Evolutionary conservation across 2,113 vertebrate genomes (phyloP).

Genomic region (Pygoscelis adeliae): DNA sequence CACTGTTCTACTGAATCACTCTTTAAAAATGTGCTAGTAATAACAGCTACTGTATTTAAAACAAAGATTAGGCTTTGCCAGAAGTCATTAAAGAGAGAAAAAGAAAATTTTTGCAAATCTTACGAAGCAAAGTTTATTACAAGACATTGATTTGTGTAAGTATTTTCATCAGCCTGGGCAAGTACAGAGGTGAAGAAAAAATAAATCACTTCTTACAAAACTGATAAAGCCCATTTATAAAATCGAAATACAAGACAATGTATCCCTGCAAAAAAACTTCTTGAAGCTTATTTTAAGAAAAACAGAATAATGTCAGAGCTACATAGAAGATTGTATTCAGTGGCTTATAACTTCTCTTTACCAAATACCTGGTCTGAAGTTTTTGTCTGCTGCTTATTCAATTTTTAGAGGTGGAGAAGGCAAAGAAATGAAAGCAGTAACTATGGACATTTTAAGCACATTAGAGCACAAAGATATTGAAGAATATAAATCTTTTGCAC

Average conservation of each 20-base stretch:
- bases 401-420: background rate
- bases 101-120: background rate
- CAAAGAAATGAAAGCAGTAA: background rate
- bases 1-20: background rate
- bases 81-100: background rate
- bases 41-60: background rate
- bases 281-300: background rate
- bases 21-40: background rate
- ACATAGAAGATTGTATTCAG: background rate
- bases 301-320: background rate
- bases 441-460: background rate
- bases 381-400: background rate
- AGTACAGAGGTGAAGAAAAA: accelerated
- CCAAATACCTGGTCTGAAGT: background rate
- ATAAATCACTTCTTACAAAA: background rate
- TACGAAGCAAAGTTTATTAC: background rate
- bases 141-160: background rate
- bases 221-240: background rate
- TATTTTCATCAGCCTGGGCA: background rate
- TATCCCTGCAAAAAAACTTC: background rate
- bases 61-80: background rate
- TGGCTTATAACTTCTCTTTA: background rate
- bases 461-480: background rate
- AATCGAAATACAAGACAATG: background rate
- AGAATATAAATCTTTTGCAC: background rate